Percentiles rank a stretch among this genome's conserved stretches.
Conservation (phyloP, 2,888 invertebrate species). For the Cataglyphis altisquamis region DNA sequence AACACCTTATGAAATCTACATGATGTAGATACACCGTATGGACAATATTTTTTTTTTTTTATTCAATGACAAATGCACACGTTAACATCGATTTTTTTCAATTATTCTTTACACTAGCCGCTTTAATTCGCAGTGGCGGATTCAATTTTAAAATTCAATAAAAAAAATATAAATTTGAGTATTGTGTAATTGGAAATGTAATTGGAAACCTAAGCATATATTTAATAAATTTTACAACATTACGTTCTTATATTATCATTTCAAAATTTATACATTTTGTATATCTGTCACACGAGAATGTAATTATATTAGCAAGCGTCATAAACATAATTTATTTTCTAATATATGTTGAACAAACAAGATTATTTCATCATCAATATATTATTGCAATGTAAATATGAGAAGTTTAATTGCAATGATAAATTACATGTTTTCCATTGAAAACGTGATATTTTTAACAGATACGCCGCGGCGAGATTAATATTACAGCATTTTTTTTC, state of each 20-base stretch:
- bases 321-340: slow-evolving; percentile 28
- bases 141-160: background rate
- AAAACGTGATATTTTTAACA: slow-evolving; percentile 42
- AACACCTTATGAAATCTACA: slow-evolving; percentile 49
- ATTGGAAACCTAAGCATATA: background rate
- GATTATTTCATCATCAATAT: background rate
- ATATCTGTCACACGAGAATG: background rate
- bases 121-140: background rate
- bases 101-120: background rate
- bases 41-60: background rate
- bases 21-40: slow-evolving; percentile 6
- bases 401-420: background rate
- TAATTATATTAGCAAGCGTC: background rate
- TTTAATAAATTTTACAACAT: slow-evolving; percentile 8
- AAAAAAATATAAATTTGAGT: background rate
- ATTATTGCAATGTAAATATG: slow-evolving; percentile 26
- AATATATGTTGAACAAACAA: background rate
- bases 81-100: background rate
- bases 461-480: slow-evolving; percentile 31
- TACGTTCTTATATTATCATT: background rate
- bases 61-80: background rate
- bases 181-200: background rate
- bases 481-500: slow-evolving; percentile 39
- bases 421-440: slow-evolving; percentile 19
- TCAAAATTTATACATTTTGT: slow-evolving; percentile 1